Percentiles rank a stretch among this genome's conserved stretches.
phyloP scores from a whole-genome alignment of 2,113 vertebrate species.

The Triplophysa tibetana region DNA sequence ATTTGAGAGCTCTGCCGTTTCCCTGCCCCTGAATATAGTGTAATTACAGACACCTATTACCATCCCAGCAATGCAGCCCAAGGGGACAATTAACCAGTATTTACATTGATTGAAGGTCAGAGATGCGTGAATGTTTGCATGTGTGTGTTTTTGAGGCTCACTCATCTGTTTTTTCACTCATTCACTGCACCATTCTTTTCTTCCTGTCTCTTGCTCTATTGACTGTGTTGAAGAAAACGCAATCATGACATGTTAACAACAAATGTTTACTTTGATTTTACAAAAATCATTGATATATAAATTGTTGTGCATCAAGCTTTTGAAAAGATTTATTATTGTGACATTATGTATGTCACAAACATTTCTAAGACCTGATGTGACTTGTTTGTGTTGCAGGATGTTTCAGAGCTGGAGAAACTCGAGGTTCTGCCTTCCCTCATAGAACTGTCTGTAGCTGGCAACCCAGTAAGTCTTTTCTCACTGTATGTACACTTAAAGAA shows the following conservation, averaged over 20 bases:
- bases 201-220: neutral
- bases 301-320: too few relatives aligned
- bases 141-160: conserved; percentile 9
- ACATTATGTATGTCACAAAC: neutral
- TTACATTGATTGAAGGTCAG: conserved; percentile 78
- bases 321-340: too few relatives aligned
- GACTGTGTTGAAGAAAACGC: neutral
- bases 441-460: conserved; percentile 82
- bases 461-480: conserved; percentile 77
- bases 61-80: conserved; percentile 62
- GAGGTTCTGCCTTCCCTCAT: conserved; percentile 76
- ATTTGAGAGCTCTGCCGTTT: conserved; percentile 51
- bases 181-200: conserved; percentile 62
- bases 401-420: conserved; percentile 82
- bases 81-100: conserved; percentile 69
- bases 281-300: too few relatives aligned
- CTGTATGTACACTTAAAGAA: too few relatives aligned
- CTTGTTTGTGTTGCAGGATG: conserved; percentile 68
- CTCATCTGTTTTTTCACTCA: conserved; percentile 57
- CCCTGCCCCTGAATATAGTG: conserved; percentile 69
- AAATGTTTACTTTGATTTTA: neutral
- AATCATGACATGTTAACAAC: conserved; percentile 13
- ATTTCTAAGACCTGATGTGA: neutral
- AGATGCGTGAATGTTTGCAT: conserved; percentile 51
- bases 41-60: conserved; percentile 70